Evolutionary conservation across 2,113 vertebrate genomes (phyloP), one percentile per base, ranked within the genome.

Genomic region (Pagrus major): DNA sequence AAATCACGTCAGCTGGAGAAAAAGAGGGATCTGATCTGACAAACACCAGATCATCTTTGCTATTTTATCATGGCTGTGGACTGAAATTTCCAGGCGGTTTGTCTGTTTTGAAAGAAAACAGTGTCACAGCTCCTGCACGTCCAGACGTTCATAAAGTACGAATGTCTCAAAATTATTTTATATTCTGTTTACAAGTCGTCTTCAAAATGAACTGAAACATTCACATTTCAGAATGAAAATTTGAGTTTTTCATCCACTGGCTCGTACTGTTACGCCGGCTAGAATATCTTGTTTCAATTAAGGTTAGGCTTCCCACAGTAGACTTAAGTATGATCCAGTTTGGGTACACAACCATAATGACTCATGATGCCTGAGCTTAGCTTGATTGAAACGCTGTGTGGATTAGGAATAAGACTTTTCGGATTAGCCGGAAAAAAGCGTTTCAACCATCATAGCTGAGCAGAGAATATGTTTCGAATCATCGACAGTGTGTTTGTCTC

Each of bases 351-450:
- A 23, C 41, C 39, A n/a, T 25, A 42, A 31, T 79, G 66, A 81
- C 54, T 67, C 78, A 76, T 63, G 39, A 68, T 70, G 39, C 59
- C 67, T 71, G 33, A 81, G 59, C 41, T 70, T 61, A 63, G 64
- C 83, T 86, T 83, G 68, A 77, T 80, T 72, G 52, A 76, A 65
- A 69, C 39, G 29, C 67, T 80, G 29, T 79, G 79, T 52, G 64
- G 75, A 64, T 79, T 58, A 68, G 51, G 75, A 69, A 39, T 55
- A 46, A 82, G 61, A 65, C 71, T 59, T 47, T 72, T 42, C 72
- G 67, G 56, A 76, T 76, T 76, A 60, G 37, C 55, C n/a, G 69
- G n/a, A n/a, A 42, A 46, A 49, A 37, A 78, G 59, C 3, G n/a
- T 80, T 69, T 72, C 35, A 65, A 66, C 31, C 44, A 31, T 31